phyloP scores from a whole-genome alignment of 2,888 invertebrate genomes.

The Anticlea derivata region DNA sequence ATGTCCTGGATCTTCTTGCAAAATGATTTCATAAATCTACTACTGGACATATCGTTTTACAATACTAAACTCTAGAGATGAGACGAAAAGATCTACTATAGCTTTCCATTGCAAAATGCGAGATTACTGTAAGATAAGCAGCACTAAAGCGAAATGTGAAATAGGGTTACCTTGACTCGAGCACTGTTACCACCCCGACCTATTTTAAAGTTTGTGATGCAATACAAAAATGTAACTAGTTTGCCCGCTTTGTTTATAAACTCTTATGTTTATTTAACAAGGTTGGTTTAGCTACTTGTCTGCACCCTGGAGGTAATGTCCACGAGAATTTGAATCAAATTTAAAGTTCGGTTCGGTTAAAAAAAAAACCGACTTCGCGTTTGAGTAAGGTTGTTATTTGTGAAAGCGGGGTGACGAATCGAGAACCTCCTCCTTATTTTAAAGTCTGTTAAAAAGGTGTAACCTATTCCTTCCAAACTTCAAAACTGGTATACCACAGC shows the following conservation, averaged over 20 bases:
- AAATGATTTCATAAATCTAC: slow-evolving; percentile 18
- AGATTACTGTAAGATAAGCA: slow-evolving; percentile 17
- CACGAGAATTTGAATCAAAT: no score
- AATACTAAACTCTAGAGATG: slow-evolving; percentile 6
- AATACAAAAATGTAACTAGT: slow-evolving; percentile 39
- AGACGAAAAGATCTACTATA: background rate
- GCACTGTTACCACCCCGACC: slow-evolving; percentile 38
- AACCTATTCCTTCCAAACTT: no score
- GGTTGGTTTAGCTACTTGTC: slow-evolving; percentile 12
- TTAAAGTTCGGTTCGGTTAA: no score
- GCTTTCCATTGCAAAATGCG: background rate
- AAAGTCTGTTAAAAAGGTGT: no score
- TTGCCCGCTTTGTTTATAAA: slow-evolving; percentile 28
- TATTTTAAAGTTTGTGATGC: slow-evolving; percentile 40
- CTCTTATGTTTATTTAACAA: slow-evolving; percentile 28
- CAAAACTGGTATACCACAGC: no score
- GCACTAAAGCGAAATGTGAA: slow-evolving; percentile 25
- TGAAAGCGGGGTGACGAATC: no score
- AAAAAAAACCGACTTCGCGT: no score
- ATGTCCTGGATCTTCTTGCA: slow-evolving; percentile 11
- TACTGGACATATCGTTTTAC: background rate
- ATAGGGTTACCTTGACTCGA: slow-evolving; percentile 24
- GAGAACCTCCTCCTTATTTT: no score
- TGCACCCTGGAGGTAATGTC: background rate
- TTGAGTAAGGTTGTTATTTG: no score